Percentiles rank a stretch among this genome's conserved stretches.
Conservation (phyloP, 2,113 vertebrate genomes). For the Octodon degus region DNA sequence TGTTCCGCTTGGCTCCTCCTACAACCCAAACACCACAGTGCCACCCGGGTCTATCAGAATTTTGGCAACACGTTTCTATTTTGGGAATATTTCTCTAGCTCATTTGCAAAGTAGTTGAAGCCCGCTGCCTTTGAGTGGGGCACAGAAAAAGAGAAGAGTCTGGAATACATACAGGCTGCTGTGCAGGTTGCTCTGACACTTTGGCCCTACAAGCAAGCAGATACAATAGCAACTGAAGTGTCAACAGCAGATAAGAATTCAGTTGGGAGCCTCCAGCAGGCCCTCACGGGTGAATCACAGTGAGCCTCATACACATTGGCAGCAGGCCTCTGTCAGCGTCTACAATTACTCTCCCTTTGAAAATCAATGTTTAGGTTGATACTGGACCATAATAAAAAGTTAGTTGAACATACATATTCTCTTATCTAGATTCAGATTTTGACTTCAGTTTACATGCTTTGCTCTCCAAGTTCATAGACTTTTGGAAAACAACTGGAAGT, state of each 20-base stretch:
- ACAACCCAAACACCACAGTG: neutral
- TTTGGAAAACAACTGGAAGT: neutral
- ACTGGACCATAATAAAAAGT: neutral
- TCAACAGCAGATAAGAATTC: neutral
- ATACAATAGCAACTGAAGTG: neutral
- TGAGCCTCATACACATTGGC: neutral
- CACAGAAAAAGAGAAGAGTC: neutral
- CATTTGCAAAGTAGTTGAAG: neutral
- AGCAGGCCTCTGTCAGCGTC: neutral
- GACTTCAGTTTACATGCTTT: neutral
- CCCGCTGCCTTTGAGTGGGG: neutral
- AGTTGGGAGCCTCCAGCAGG: neutral
- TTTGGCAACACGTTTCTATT: neutral
- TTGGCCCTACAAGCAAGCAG: neutral
- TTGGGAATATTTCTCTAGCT: neutral
- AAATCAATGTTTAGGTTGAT: neutral
- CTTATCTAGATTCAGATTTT: neutral
- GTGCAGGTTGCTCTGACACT: neutral
- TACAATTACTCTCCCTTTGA: neutral
- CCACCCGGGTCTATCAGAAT: neutral
- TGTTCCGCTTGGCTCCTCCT: neutral
- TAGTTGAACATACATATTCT: neutral
- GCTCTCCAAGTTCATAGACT: neutral
- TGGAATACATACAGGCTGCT: neutral
- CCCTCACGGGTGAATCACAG: neutral